These are phyloP conservation scores for Odontamblyopus rebecca DNA, from an alignment of 2,797 vertebrate genomes.

Conservation along the genomic window DNA sequence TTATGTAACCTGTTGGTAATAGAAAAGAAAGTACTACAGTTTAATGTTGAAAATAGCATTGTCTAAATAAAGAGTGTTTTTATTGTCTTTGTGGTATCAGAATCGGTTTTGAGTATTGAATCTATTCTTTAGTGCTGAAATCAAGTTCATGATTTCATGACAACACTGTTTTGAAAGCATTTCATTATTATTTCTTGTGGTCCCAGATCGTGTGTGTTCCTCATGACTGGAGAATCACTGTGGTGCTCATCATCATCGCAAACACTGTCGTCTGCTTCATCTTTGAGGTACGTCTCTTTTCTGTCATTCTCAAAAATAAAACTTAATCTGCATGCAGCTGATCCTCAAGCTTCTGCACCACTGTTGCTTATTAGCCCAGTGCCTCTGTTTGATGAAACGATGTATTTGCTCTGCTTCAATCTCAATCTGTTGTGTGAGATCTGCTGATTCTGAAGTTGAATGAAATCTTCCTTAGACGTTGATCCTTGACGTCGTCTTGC, in stretches of 20 bases:
- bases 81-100: no score
- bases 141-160: no score
- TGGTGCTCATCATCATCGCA: slow-evolving; percentile 82
- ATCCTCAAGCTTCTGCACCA: not conserved
- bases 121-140: no score
- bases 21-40: no score
- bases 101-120: no score
- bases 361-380: slow-evolving; percentile 26
- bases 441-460: slow-evolving; percentile 72
- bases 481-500: slow-evolving; percentile 95
- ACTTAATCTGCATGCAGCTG: slow-evolving; percentile 35
- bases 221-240: slow-evolving; percentile 83
- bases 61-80: no score
- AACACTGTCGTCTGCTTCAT: slow-evolving; percentile 83
- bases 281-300: slow-evolving; percentile 83
- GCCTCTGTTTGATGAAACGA: slow-evolving; percentile 11
- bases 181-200: not conserved
- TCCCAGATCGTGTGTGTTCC: slow-evolving; percentile 91
- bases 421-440: slow-evolving; percentile 45
- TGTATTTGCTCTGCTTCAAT: slow-evolving; percentile 46
- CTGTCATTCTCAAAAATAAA: not conserved
- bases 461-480: slow-evolving; percentile 88
- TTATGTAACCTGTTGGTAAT: no score
- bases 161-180: no score
- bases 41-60: no score